Base-by-base conservation (phyloP, 2,888 invertebrate species). In the Athrips mouffetella region DNA sequence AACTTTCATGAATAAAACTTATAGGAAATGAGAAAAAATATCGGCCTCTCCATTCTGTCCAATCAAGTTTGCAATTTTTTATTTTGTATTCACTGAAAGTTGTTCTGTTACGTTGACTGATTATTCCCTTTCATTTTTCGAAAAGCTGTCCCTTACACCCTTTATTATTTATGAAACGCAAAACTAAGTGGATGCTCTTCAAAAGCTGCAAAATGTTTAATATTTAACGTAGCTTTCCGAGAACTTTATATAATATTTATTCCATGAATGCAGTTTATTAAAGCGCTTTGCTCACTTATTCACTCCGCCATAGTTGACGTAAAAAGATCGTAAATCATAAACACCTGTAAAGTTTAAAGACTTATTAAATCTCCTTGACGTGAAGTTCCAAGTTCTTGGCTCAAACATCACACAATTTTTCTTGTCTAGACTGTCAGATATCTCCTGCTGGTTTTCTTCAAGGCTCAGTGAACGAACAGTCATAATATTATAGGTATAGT, bases 241-340 rank as follows among this genome's bases (percentile, higher is more conserved):
- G 37, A 31, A 23, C 23, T 31, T 31, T 49, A 39, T 46, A 27
- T 30, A 44, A 42, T 51, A 42, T 48, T 37, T 37, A 35, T 21
- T 20, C 37, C 18, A 20, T 20, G 10, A 48, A 40, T 35, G 35
- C 33, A 51, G 62, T 70, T 68, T 68, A 69, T 66, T 65, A 62
- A 65, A 66, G 37, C 27, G 2, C 7, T 4, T 7, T 27, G 4
- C 11, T 35, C 31, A 31, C 31, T 35, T 35, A 66, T 70, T 66
- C 23, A 62, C 65, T 59, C 62, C 60, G 66, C 70, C 67, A 68
- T 73, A 71, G 63, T 53, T 59, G 52, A 58, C 70, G 62, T 73
- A 67, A 75, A 71, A 63, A 62, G 58, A 60, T 53, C 68, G 59
- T 75, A 72, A 77, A 75, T 77, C 69, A 75, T 71, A 70, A 71